phyloP scores from a whole-genome alignment of 1,140 invertebrate species.

The Bicyclus anynana region DNA sequence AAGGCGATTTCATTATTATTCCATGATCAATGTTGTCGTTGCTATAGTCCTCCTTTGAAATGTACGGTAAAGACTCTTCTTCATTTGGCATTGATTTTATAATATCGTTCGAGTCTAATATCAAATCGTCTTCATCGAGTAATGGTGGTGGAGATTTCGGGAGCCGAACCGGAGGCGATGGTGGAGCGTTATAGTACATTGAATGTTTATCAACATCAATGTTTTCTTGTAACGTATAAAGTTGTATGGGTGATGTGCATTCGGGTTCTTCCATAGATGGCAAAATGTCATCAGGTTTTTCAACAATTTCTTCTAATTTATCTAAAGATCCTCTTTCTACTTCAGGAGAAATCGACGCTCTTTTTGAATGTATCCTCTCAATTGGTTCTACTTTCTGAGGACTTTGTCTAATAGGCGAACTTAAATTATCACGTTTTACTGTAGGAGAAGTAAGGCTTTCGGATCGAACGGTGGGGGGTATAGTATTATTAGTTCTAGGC shows the following conservation, averaged over 20 bases:
- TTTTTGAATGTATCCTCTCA: constrained; percentile 38
- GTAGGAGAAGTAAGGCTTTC: constrained; percentile 39
- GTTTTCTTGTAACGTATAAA: not conserved
- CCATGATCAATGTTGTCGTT: constrained; percentile 7
- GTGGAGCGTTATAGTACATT: constrained; percentile 24
- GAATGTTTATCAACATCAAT: constrained; percentile 1
- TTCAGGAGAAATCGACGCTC: constrained; percentile 38
- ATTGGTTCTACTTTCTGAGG: constrained; percentile 27
- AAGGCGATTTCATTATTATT: constrained; percentile 20
- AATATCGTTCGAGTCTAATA: not conserved
- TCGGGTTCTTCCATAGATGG: constrained; percentile 29
- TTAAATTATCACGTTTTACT: constrained; percentile 25
- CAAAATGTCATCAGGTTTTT: constrained; percentile 24
- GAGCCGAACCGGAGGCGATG: constrained; percentile 48
- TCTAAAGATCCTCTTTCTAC: constrained; percentile 30
- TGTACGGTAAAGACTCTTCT: constrained; percentile 3
- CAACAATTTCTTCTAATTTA: constrained; percentile 18
- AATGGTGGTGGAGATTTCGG: constrained; percentile 51
- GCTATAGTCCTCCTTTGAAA: constrained; percentile 6
- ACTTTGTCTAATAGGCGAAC: constrained; percentile 36
- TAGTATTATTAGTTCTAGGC: constrained; percentile 51
- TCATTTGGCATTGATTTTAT: constrained; percentile 21
- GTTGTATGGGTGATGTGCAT: constrained; percentile 13
- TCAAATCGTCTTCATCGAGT: constrained; percentile 21
- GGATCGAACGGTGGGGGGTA: constrained; percentile 42